Evolutionary conservation across 64 coral and sea anemone species (phyloP).

Genomic region (Montipora foliosa): DNA sequence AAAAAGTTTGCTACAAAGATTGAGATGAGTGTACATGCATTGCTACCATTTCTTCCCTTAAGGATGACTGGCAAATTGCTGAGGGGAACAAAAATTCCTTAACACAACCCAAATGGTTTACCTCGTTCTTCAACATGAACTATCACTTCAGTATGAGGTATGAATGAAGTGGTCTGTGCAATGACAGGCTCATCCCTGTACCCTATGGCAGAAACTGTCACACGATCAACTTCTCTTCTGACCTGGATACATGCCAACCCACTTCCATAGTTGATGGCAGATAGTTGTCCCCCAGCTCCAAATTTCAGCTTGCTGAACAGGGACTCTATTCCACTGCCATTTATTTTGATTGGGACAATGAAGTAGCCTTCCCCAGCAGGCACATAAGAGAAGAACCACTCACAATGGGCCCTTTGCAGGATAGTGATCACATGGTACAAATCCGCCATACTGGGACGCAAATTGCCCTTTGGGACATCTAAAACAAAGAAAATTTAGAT

Average conservation of each 20-base stretch:
- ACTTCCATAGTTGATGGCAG: constrained; percentile 34
- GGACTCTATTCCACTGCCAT: neutral
- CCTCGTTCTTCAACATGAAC: neutral
- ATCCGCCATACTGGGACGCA: too few species aligned
- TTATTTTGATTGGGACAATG: too few species aligned
- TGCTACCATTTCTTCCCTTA: neutral
- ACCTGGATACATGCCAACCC: constrained; percentile 27
- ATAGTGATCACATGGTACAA: too few species aligned
- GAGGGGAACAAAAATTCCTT: neutral
- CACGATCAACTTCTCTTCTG: constrained; percentile 3
- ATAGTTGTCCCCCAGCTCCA: constrained; percentile 29
- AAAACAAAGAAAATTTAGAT: too few species aligned
- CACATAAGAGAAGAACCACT: too few species aligned
- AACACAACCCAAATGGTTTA: neutral
- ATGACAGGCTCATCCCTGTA: neutral
- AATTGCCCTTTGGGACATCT: too few species aligned
- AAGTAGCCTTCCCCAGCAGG: too few species aligned
- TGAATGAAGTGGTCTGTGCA: neutral
- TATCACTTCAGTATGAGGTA: neutral
- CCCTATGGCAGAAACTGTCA: neutral
- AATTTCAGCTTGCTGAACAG: constrained; percentile 39
- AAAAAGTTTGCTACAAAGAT: constrained; percentile 3
- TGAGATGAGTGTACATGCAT: neutral
- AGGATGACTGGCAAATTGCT: neutral
- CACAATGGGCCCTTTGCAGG: too few species aligned